Base-by-base conservation (phyloP, 2,113 vertebrate genomes). In the Microtus pennsylvanicus region DNA sequence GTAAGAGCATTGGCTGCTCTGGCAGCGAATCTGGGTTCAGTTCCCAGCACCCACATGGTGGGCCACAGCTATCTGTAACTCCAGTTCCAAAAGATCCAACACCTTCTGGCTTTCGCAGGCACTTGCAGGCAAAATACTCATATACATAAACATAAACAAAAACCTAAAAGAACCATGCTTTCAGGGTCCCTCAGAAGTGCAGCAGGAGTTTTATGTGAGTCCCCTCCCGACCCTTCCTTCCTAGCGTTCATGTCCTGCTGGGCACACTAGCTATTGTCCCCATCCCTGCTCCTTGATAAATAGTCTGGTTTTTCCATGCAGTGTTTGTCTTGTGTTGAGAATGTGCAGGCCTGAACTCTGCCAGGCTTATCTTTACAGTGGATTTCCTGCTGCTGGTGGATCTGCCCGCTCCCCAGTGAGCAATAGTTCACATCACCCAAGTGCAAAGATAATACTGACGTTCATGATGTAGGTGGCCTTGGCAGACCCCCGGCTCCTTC, bases 371-470 rank as follows among this genome's bases (percentile, higher is more conserved):
- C 94, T 97, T 78, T 95, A 93, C 96, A 96, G 87, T 88, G 38
- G 47, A 95, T 74, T 98, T 98, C 96, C 85, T 97, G 96, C 96
- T 96, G 78, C 12, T 75, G 96, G 97, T 97, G 90, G 97, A 94
- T 89, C 90, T 80, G 76, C 72, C 89, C 13, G 45, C 89, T 97
- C 85, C 89, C 96, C 38, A 92, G 52, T 69, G 92, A 76, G 42
- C 93, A 80, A 76, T 89, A 45, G 94, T 70, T 95, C 81, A 80
- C 80, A 38, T 90, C 1, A 1, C 83, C 93, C 1, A 24, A 97
- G 58, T 69, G 30, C 77, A 93, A 74, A 91, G 93, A 97, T 94
- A 63, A 92, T 69, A 70, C 75, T 93, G 96, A 94, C 14, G 0
- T 96, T 88, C 4, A 0, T 89, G 90, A 92, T 90, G 90, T 89